phyloP scores from a whole-genome alignment of 1,140 invertebrate genomes.

The Helicoverpa armigera region DNA sequence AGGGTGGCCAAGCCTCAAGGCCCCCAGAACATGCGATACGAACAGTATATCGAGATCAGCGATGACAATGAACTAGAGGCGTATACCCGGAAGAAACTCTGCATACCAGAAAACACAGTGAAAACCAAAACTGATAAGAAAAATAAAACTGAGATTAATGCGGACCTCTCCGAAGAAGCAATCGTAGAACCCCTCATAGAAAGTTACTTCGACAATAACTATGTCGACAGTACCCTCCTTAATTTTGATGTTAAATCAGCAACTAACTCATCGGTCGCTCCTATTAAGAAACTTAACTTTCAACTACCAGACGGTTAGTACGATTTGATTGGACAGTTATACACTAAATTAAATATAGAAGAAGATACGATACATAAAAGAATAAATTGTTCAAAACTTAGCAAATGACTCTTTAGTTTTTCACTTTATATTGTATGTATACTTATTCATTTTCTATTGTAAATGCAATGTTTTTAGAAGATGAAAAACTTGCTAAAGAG shows the following conservation, averaged over 20 bases:
- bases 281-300: constrained; percentile 24
- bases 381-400: too few species aligned
- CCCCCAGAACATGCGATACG: neutral
- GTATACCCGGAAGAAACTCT: neutral
- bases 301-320: neutral
- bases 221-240: neutral
- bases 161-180: neutral
- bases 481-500: neutral
- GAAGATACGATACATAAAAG: too few species aligned
- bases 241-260: neutral
- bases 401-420: too few species aligned
- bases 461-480: neutral
- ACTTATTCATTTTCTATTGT: neutral
- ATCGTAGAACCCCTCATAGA: neutral
- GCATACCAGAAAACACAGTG: neutral
- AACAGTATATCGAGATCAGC: neutral
- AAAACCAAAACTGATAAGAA: neutral
- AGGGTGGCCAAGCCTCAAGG: neutral
- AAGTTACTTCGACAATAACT: neutral
- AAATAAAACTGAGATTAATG: neutral
- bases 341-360: too few species aligned
- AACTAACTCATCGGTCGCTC: neutral
- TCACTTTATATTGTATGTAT: neutral
- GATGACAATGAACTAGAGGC: neutral
- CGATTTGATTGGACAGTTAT: neutral